Base-by-base conservation (phyloP, 2,113 vertebrate species). In the Edolisoma coerulescens region DNA sequence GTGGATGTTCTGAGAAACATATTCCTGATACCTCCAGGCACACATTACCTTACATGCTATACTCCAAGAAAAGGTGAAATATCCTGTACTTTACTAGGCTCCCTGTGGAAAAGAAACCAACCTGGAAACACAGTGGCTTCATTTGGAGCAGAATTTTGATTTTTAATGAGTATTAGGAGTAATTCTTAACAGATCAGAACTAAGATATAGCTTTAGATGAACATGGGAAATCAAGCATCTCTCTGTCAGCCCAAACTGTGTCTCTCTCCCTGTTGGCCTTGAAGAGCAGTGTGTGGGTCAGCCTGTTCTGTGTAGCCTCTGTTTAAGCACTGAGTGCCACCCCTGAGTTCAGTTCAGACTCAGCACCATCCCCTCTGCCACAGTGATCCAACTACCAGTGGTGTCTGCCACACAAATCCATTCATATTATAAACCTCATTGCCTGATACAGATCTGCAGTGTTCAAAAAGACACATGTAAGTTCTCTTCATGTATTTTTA, bases 171-270 rank as follows among this genome's bases (percentile, higher is more conserved):
- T 30, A n/a, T 16, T 35, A 44, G 37, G 39, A 84, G 30, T 54
- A 57, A 65, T 54, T 61, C 21, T 68, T 45, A 69, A 14, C 41
- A 41, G 18, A 42, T 54, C 21, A 59, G 74, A 83, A 27, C 20
- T 39, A 28, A 67, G n/a, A 22, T 5, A 7, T 3, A 23, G 23
- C 16, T 87, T 80, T 32, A 44, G 42, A 59, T 7, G 2, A 5
- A 35, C 23, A 20, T 1, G 3, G 54, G 15, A 77, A 65, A 41
- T 2, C 19, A 20, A 2, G 1, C 11, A 32, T 3, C 1, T 71
- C 33, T 59, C 50, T 3, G 4, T 49, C 23, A 81, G 32, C 16
- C 14, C 37, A 42, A 30, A 13, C 4, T 23, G 9, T 9, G 7
- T 30, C 18, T 23, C 30, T 19, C 69, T 4, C 11, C 12, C 26